These are phyloP conservation scores for Fulmarus glacialis DNA, from an alignment of 2,113 vertebrate species.

Conservation along the genomic window DNA sequence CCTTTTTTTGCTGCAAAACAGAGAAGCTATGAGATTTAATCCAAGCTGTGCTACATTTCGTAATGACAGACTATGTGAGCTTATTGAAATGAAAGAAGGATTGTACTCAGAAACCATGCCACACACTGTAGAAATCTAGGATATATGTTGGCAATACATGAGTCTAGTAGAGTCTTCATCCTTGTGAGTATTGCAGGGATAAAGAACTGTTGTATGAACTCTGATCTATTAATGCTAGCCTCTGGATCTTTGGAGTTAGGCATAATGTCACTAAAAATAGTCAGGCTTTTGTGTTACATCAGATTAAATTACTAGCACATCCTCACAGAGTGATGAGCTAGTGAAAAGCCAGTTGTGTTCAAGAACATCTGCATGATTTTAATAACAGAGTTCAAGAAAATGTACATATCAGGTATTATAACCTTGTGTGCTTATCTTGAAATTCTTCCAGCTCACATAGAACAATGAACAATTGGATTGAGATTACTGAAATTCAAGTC, in stretches of 20 bases:
- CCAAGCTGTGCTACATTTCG: neutral
- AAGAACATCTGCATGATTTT: constrained; percentile 46
- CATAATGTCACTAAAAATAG: neutral
- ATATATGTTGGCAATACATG: neutral
- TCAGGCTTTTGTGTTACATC: constrained; percentile 17
- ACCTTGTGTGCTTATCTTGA: neutral
- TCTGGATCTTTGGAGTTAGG: neutral
- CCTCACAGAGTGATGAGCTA: neutral
- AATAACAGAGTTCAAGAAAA: constrained; percentile 30
- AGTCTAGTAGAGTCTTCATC: neutral
- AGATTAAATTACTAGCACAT: constrained; percentile 35
- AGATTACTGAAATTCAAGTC: neutral
- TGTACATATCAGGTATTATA: neutral
- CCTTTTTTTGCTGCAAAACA: neutral
- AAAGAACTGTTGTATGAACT: constrained; percentile 4
- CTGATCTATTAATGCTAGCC: neutral
- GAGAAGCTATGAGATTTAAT: neutral
- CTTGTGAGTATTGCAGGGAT: neutral
- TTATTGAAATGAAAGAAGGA: neutral
- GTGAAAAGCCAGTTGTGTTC: constrained; percentile 7
- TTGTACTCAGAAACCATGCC: neutral
- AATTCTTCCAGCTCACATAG: neutral
- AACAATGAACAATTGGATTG: neutral
- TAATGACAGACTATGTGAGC: neutral
- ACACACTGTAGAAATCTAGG: neutral